phyloP scores from a whole-genome alignment of 2,797 vertebrate species.

The Phataginus tetradactyla region DNA sequence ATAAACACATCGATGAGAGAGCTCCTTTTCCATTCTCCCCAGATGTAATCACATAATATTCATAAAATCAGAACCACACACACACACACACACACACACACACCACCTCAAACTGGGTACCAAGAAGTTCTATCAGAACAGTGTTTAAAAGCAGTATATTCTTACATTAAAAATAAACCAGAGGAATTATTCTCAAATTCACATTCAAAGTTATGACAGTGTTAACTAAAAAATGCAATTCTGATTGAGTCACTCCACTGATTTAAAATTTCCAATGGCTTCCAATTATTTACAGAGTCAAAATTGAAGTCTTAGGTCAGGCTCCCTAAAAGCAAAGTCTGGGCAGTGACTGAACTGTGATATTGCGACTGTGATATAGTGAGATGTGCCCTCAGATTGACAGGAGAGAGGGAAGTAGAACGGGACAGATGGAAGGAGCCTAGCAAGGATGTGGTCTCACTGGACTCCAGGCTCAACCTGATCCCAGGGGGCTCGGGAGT shows the following conservation, averaged over 20 bases:
- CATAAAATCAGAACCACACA: conserved; percentile 1
- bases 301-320: not conserved
- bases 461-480: not conserved
- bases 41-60: conserved; percentile 30
- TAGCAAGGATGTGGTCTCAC: too few relatives aligned
- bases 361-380: not conserved
- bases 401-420: not conserved
- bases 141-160: not conserved
- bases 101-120: not conserved
- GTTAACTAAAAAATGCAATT: not conserved
- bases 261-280: not conserved
- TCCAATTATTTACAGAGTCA: not conserved
- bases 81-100: not conserved
- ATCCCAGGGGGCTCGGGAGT: not conserved
- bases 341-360: too few relatives aligned
- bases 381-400: not conserved
- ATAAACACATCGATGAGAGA: not conserved
- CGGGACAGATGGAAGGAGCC: accelerated
- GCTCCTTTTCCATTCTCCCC: not conserved
- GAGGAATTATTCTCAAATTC: not conserved
- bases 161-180: conserved; percentile 20
- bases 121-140: not conserved
- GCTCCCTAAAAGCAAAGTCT: not conserved
- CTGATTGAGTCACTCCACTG: not conserved
- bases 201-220: not conserved